Percentiles rank a stretch among this genome's conserved stretches.
Conservation (phyloP, 2,113 vertebrate genomes). For the Rhipidura dahli region DNA sequence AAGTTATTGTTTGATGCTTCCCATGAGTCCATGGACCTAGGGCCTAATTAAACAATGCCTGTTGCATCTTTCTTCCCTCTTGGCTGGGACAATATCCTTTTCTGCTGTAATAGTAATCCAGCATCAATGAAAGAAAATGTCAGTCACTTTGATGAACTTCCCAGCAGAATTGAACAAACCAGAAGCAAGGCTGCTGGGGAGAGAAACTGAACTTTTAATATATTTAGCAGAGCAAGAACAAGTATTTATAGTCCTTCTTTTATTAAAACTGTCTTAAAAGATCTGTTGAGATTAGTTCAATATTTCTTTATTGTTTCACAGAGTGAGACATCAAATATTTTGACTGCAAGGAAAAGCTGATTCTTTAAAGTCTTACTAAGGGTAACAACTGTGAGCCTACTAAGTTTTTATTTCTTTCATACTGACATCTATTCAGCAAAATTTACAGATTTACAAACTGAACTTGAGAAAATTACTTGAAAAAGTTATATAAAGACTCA, state of each 20-base stretch:
- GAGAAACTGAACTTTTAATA: conserved; percentile 45
- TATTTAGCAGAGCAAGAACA: conserved; percentile 6
- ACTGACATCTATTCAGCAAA: neutral
- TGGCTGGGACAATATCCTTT: neutral
- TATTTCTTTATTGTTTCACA: conserved; percentile 27
- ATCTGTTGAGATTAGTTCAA: neutral
- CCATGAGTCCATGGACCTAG: neutral
- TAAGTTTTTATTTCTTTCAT: neutral
- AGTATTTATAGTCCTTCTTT: conserved; percentile 43
- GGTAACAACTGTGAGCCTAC: neutral
- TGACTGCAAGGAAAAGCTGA: neutral
- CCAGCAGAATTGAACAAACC: conserved; percentile 1
- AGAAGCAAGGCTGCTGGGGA: neutral
- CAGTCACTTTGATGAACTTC: conserved; percentile 9
- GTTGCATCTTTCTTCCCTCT: neutral
- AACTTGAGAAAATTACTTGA: neutral
- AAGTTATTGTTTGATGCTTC: neutral
- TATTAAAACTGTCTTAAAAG: conserved; percentile 53
- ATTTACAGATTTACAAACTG: neutral
- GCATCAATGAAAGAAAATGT: neutral
- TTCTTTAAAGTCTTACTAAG: neutral
- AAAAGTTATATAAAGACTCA: neutral
- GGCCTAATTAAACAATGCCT: neutral
- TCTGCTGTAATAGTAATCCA: neutral
- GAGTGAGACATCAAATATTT: conserved; percentile 3